Evolutionary conservation across 2,797 vertebrate genomes (phyloP), one percentile per base, ranked within the genome.

Genomic region (Salmo trutta): DNA sequence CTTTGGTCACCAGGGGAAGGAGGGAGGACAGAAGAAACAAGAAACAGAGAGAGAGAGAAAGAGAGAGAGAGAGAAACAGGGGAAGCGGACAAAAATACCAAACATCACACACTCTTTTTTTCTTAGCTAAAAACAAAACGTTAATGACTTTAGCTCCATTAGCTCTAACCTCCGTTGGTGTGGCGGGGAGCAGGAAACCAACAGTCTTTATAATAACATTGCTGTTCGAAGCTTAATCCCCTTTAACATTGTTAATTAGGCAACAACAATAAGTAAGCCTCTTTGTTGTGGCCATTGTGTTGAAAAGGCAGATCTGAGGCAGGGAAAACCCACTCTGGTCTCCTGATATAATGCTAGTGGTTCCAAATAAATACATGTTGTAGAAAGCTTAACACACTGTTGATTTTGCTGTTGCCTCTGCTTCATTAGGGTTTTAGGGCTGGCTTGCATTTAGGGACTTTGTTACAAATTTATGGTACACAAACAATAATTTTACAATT

Each of bases 191-290:
- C 77, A 24, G 59, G n/a, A 64, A 64, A 24, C 21, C 59, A 64
- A 24, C 21, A 24, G 59, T 21, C 21, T 8, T 64, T 71, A 85
- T 79, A 85, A 80, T 90, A 88, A 87, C 77, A 76, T 72, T 82
- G 82, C 74, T 5, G 80, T 93, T 94, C 92, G 87, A 94, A 91
- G 90, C 83, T 83, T 91, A 92, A 94, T 94, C 92, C 91, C 27
- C 79, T 87, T 91, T 91, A 89, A 90, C 88, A 90, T 92, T 93
- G 89, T 92, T 93, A 93, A 93, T 93, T 93, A 92, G 88, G 86
- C 91, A 93, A 92, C 87, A 91, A 90, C 86, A 89, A 87, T 86
- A 88, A 83, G 84, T 88, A 91, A 91, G 87, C 82, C 77, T 79
- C 86, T 91, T 92, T 92, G 87, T 89, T 88, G 87, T 84, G 81